These are phyloP conservation scores for Hecatera dysodea DNA, from an alignment of 2,888 invertebrate genomes.

Conservation along the genomic window DNA sequence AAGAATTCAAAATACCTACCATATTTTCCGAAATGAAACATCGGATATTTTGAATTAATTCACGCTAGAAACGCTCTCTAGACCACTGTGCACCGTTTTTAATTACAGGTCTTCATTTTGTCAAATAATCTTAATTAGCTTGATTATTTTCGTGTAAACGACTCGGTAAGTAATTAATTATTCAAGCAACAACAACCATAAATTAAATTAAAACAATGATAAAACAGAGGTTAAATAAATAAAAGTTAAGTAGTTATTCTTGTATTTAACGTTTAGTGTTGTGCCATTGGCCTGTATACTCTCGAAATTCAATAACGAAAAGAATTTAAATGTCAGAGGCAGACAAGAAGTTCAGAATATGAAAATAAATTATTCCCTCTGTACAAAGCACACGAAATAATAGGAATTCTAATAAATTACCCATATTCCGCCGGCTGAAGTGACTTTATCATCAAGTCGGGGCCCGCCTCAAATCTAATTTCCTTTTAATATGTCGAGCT, in stretches of 20 bases:
- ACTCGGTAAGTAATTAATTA: constrained; percentile 36
- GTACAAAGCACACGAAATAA: constrained; percentile 51
- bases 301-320: constrained; percentile 37
- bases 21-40: too few relatives aligned
- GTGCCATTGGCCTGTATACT: constrained; percentile 47
- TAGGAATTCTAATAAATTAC: constrained; percentile 55
- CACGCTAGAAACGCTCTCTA: too few relatives aligned
- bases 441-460: constrained; percentile 46
- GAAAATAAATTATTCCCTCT: constrained; percentile 39
- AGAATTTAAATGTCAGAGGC: constrained; percentile 49
- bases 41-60: too few relatives aligned
- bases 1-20: too few relatives aligned
- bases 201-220: constrained; percentile 56
- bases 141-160: constrained; percentile 43
- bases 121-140: constrained; percentile 34
- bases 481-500: constrained; percentile 69
- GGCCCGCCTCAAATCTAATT: constrained; percentile 67
- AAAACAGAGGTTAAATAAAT: constrained; percentile 53
- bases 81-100: neutral
- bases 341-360: constrained; percentile 30
- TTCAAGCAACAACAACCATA: constrained; percentile 29
- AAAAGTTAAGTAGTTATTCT: constrained; percentile 39
- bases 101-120: constrained; percentile 8
- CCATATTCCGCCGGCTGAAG: constrained; percentile 41
- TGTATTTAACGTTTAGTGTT: constrained; percentile 42